Evolutionary conservation across 2,113 vertebrate species (phyloP).

Genomic region (Platichthys flesus): DNA sequence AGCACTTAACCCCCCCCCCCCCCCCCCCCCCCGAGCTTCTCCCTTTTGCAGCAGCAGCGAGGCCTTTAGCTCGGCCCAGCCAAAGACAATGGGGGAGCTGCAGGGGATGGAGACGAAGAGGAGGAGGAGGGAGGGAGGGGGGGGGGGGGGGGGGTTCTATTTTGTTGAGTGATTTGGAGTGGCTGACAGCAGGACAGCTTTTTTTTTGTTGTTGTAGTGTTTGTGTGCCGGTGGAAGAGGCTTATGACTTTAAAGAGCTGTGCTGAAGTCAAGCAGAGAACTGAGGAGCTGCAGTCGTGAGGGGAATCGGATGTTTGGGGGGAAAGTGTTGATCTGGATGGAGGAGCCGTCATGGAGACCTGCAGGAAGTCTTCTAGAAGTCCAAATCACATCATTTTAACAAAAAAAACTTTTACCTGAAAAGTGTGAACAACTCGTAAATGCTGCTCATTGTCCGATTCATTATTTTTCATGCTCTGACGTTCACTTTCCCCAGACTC

Average conservation of each 20-base stretch:
- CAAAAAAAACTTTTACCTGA: no score
- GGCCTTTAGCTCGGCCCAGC: slow-evolving; percentile 22
- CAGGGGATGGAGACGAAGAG: slow-evolving; percentile 62
- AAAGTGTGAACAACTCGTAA: no score
- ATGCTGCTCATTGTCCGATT: no score
- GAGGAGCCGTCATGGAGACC: neutral
- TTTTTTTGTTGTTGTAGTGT: slow-evolving; percentile 30
- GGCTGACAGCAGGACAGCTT: slow-evolving; percentile 48
- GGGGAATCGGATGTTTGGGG: neutral
- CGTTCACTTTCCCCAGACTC: no score
- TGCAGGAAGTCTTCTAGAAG: neutral
- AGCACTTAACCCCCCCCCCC: slow-evolving; percentile 40
- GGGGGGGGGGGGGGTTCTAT: neutral
- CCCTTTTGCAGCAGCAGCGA: slow-evolving; percentile 39
- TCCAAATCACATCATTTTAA: no score
- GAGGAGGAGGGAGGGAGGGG: neutral
- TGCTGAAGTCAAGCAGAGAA: neutral
- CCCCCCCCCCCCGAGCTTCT: slow-evolving; percentile 12
- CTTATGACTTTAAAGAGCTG: slow-evolving; percentile 26
- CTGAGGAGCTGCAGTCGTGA: no score
- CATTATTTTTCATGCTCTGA: no score
- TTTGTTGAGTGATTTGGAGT: slow-evolving; percentile 52
- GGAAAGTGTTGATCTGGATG: neutral
- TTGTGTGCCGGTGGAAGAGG: slow-evolving; percentile 36
- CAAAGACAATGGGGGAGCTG: slow-evolving; percentile 62